Base-by-base conservation (phyloP, 2,888 invertebrate species). In the Linnaemya vulpina region DNA sequence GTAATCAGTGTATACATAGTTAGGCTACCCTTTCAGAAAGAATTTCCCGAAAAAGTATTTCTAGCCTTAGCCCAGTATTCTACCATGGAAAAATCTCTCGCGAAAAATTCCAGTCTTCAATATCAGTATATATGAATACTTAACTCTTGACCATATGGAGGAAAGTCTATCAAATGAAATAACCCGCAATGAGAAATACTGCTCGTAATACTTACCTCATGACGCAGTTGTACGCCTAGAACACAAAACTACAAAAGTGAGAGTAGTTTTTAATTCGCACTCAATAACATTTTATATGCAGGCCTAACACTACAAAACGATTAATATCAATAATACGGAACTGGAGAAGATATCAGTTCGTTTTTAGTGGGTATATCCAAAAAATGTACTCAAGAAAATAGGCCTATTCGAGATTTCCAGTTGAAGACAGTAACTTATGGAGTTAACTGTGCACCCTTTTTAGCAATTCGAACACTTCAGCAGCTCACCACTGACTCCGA, bases 321-420 rank as follows among this genome's bases (percentile, higher is more conserved):
- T 46, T 86, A 73, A 74, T 43, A 13, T 13, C 15, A 10, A 43
- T 43, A 43, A 13, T 43, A 10, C 38, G 4, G 9, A 46, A 46
- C 15, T 87, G 73, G 75, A 46, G 83, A 9, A 43, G 79, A 0
- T 86, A 79, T 30, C 43, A 60, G n/a, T 87, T 73, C 25, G 86
- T 84, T 0, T 86, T 87, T 53, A 86, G 84, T 46, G 87, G 83
- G 4, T 87, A 88, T 43, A 82, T 87, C 3, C 67, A 83, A 35
- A 87, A 88, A 25, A 86, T 86, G 84, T 87, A 86, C 40, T 75
- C 1, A 70, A 8, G 22, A 40, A 0, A 11, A 80, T 8, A 3
- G 58, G 0, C 58, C 51, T 87, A n/a, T n/a, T n/a, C n/a, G n/a
- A n/a, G n/a, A n/a, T n/a, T n/a, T n/a, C n/a, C n/a, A n/a, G n/a